Evolutionary conservation across 2,888 invertebrate genomes (phyloP).

Genomic region (Agrilus mali): DNA sequence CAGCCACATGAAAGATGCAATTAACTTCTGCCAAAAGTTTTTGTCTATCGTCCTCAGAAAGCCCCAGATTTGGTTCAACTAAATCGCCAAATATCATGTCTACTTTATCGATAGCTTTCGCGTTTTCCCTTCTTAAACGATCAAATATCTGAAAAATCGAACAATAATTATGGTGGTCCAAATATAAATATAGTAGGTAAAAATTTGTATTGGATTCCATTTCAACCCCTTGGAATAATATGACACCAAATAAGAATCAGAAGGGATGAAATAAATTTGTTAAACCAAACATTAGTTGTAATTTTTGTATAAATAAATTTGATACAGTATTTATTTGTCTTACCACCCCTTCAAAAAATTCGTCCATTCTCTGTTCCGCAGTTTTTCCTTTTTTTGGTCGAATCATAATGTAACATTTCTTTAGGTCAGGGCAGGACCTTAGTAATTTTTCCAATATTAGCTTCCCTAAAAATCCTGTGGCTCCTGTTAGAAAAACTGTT

Average conservation of each 20-base stretch:
- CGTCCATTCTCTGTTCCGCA: slow-evolving; percentile 29
- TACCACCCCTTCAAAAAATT: slow-evolving; percentile 47
- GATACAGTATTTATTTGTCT: no score
- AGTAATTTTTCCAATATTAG: slow-evolving; percentile 27
- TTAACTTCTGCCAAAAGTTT: slow-evolving; percentile 35
- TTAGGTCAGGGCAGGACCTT: slow-evolving; percentile 25
- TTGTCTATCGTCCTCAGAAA: slow-evolving; percentile 35
- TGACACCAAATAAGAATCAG: no score
- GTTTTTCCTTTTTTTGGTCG: slow-evolving; percentile 26
- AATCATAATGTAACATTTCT: slow-evolving; percentile 24
- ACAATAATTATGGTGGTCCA: no score
- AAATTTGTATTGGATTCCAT: no score
- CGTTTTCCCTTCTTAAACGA: slow-evolving; percentile 33
- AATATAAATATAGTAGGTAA: no score
- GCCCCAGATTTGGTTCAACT: slow-evolving; percentile 34
- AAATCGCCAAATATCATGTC: slow-evolving; percentile 40
- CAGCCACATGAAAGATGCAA: slow-evolving; percentile 36
- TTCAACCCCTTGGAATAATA: no score
- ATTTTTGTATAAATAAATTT: no score
- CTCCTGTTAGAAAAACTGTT: slow-evolving; percentile 29
- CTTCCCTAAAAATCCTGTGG: slow-evolving; percentile 29
- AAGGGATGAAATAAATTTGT: no score
- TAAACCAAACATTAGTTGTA: no score
- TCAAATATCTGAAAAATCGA: slow-evolving; percentile 35
- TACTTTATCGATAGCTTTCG: slow-evolving; percentile 36